A percentile compares a stretch with the other conserved stretches of the same genome.
Evolutionary conservation across 2,113 vertebrate species (phyloP).

Genomic region (Ursus arctos): DNA sequence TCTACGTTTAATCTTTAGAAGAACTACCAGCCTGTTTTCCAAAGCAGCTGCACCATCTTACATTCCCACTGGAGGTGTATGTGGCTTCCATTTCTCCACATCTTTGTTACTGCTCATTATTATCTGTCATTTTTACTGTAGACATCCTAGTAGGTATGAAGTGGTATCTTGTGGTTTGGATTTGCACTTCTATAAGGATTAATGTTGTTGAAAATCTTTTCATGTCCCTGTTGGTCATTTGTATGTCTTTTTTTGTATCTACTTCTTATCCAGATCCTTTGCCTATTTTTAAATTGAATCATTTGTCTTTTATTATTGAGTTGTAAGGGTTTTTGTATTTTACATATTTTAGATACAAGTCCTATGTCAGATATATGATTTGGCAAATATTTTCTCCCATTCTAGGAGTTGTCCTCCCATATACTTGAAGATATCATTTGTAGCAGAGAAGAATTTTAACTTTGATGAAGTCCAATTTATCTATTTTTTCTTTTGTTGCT

Average conservation of each 20-base stretch:
- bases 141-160: neutral
- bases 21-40: neutral
- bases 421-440: conserved; percentile 38
- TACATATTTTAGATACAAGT: conserved; percentile 42
- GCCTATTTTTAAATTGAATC: conserved; percentile 17
- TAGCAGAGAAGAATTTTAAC: neutral
- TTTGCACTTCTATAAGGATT: conserved; percentile 32
- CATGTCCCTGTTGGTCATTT: conserved; percentile 15
- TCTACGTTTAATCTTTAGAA: conserved; percentile 21
- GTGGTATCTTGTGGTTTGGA: neutral
- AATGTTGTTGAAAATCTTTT: conserved; percentile 49
- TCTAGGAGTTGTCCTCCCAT: neutral
- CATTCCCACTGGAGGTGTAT: neutral
- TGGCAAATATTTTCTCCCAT: conserved; percentile 17
- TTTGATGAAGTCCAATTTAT: neutral
- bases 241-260: conserved; percentile 35
- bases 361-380: conserved; percentile 6
- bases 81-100: neutral
- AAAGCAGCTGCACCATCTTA: neutral
- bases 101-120: neutral
- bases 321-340: conserved; percentile 8
- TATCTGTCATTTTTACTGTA: conserved; percentile 53
- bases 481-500: conserved; percentile 31
- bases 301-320: conserved; percentile 45
- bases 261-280: conserved; percentile 25